A percentile compares a stretch with the other conserved stretches of the same genome.
phyloP scores from a whole-genome alignment of 2,113 vertebrate species.

The Probosciger aterrimus region DNA sequence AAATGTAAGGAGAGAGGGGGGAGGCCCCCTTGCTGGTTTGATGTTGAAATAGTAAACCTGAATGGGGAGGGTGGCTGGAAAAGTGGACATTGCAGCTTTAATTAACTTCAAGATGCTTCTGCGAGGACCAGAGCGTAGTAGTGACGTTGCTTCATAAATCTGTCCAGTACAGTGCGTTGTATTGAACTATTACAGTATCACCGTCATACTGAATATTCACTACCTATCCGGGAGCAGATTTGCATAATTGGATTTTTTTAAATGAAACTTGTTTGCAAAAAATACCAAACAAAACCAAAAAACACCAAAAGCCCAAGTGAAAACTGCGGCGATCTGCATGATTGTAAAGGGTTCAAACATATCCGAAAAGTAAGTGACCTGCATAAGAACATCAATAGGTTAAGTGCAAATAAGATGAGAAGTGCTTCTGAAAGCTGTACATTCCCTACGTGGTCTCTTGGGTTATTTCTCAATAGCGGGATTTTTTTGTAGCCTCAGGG shows the following conservation, averaged over 20 bases:
- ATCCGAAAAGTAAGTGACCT: constrained; percentile 79
- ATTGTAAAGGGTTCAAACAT: constrained; percentile 74
- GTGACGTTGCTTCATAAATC: constrained; percentile 92
- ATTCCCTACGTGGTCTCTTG: constrained; percentile 85
- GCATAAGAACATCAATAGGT: constrained; percentile 79
- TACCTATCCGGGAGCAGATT: constrained; percentile 86
- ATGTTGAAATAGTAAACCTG: constrained; percentile 71
- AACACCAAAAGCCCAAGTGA: constrained; percentile 62
- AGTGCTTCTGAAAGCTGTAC: constrained; percentile 84
- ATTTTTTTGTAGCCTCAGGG: constrained; percentile 82
- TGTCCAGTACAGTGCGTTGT: constrained; percentile 85
- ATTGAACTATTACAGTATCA: constrained; percentile 87
- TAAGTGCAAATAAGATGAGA: constrained; percentile 86
- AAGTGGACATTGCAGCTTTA: constrained; percentile 91
- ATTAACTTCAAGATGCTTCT: constrained; percentile 94
- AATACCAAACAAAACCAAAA: constrained; percentile 46
- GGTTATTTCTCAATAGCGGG: constrained; percentile 84
- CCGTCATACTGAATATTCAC: constrained; percentile 87
- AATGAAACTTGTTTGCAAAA: constrained; percentile 89
- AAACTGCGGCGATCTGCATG: constrained; percentile 75
- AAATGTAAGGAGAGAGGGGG: constrained; percentile 64
- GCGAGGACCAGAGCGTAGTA: constrained; percentile 85
- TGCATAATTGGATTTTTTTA: constrained; percentile 93
- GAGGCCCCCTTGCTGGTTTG: constrained; percentile 57
- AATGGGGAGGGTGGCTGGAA: constrained; percentile 71